Evolutionary conservation across 2,113 vertebrate species (phyloP).

Genomic region (Azemiops feae): DNA sequence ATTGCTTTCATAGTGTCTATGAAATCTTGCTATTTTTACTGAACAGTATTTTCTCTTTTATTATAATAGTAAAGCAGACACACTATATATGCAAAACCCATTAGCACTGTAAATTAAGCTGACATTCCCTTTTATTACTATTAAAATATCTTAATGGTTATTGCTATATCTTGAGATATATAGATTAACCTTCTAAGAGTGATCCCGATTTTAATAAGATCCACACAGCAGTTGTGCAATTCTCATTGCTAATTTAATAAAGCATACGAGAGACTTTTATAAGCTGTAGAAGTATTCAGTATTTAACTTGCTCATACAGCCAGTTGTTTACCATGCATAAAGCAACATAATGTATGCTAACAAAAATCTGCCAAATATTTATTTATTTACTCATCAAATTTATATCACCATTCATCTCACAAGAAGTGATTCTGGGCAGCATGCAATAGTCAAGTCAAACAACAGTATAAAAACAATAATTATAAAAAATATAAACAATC

Average conservation of each 20-base stretch:
- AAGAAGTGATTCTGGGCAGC: not conserved
- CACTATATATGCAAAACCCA: slow-evolving; percentile 24
- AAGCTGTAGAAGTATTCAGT: slow-evolving; percentile 40
- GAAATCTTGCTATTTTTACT: slow-evolving; percentile 24
- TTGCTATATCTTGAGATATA: slow-evolving; percentile 51
- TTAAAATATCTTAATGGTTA: slow-evolving; percentile 58
- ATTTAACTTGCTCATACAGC: slow-evolving; percentile 26
- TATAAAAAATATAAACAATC: not conserved
- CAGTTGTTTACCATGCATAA: slow-evolving; percentile 30
- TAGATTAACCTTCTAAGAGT: slow-evolving; percentile 41
- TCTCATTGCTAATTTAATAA: slow-evolving; percentile 57
- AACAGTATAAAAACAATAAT: not conserved
- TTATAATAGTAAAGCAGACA: slow-evolving; percentile 39
- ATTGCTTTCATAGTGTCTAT: not conserved
- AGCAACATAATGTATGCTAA: not conserved
- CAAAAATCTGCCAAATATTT: not conserved
- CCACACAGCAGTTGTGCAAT: slow-evolving; percentile 36
- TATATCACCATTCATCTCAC: not conserved
- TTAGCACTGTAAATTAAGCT: slow-evolving; percentile 32
- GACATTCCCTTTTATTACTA: slow-evolving; percentile 53
- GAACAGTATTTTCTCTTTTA: slow-evolving; percentile 42
- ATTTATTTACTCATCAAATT: not conserved
- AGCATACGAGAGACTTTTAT: slow-evolving; percentile 42
- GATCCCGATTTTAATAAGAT: slow-evolving; percentile 61
- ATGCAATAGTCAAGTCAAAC: not conserved